Conservation (phyloP, 2,888 invertebrate species). For the Drosophila neotestacea region DNA sequence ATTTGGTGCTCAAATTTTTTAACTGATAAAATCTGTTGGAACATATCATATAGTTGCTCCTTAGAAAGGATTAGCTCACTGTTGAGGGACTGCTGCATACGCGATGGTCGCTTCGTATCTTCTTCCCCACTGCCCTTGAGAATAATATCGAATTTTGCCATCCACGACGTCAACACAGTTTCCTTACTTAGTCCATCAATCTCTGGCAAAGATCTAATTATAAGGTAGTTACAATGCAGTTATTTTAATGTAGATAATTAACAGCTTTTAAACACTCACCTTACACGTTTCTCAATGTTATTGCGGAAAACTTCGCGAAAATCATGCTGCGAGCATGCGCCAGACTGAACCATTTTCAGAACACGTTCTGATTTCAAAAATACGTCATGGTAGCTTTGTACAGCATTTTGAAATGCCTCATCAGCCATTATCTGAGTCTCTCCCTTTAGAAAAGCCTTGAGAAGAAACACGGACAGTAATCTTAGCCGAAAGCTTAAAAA, state of each 20-base stretch:
- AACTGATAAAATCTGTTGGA: conserved; percentile 98
- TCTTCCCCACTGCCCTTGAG: conserved; percentile 96
- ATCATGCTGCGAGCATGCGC: conserved; percentile 99
- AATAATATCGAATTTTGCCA: conserved; percentile 99
- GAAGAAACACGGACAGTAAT: background rate
- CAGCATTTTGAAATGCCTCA: conserved; percentile 99
- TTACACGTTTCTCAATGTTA: conserved; percentile 99
- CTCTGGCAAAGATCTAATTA: conserved; percentile 96
- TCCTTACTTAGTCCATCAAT: conserved; percentile 99
- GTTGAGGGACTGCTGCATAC: conserved; percentile 95
- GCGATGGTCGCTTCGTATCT: conserved; percentile 93
- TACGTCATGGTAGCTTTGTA: conserved; percentile 97
- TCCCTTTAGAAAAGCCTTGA: conserved; percentile 96
- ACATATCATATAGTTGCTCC: conserved; percentile 99
- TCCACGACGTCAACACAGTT: conserved; percentile 99
- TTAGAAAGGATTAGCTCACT: conserved; percentile 98
- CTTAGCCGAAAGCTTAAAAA: too few relatives aligned
- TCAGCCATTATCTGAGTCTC: conserved; percentile 99
- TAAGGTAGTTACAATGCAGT: background rate
- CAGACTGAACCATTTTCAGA: conserved; percentile 97
- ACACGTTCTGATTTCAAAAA: conserved; percentile 99
- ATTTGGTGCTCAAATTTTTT: conserved; percentile 99
- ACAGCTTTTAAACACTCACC: conserved; percentile 86
- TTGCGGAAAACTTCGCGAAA: conserved; percentile 99
- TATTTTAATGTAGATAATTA: background rate